Evolutionary conservation across 1,140 invertebrate species (phyloP), one percentile per base, ranked within the genome.

Genomic region (Pollicipes pollicipes): DNA sequence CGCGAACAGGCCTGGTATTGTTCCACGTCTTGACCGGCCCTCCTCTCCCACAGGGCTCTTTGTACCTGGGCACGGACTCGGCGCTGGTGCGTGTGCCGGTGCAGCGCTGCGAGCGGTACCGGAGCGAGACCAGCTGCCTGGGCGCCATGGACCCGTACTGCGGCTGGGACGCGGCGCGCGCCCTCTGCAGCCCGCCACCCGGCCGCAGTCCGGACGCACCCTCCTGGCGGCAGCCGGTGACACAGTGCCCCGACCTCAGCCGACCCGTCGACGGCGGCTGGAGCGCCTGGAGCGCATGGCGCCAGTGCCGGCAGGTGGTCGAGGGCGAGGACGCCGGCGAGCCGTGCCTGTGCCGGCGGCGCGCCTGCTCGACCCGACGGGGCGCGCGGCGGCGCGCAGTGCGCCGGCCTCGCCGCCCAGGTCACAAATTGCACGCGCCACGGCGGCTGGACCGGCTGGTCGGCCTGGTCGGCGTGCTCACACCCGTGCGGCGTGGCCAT

Each of bases 101-200:
- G 0, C 84, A 88, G 68, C 88, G 91, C 69, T 97, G 93, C 77
- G 80, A 81, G 30, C 83, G 90, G 3, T 88, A 92, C 79, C 81
- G 81, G 27, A 86, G 83, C 0, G 83, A 85, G 58, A 80, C 84
- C 3, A 84, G 87, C 1, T 97, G 94, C 78, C 76, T 93, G 28
- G 87, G 88, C 75, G 88, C 92, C 0, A 88, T 88, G 81, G 94
- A 97, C 80, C 94, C 94, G 0, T 93, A 96, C 78, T 97, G 94
- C 79, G 94, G 91, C 0, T 97, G 93, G 93, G 88, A 95, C 78
- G 86, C 88, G 70, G 81, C 85, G 4, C 79, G 84, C 8, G 84
- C 89, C 69, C 78, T 80, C 17, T 96, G 93, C 76, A 84, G 87
- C 0, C 80, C 85, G 0, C 83, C 88, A 0, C 87, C 85, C 0